Conservation (phyloP, 2,797 vertebrate genomes). For the Phaenicophaeus curvirostris region DNA sequence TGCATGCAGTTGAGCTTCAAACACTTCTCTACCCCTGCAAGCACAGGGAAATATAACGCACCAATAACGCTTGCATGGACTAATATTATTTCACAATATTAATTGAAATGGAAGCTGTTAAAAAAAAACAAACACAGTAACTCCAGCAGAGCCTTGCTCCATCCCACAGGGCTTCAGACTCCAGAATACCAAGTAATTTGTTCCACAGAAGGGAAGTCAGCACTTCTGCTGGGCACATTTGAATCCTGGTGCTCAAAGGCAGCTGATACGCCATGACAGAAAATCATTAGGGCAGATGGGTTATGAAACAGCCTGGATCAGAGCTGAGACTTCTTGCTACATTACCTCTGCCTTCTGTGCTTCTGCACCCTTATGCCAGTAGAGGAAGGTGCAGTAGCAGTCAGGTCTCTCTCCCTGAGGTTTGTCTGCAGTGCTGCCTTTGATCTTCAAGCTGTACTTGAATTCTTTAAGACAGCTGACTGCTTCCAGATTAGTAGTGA, state of each 20-base stretch:
- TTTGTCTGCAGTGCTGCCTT: background rate
- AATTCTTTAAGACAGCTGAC: background rate
- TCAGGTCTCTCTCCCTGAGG: background rate
- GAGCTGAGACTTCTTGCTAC: background rate
- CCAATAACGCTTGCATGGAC: background rate
- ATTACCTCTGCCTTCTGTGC: background rate
- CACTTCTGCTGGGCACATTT: background rate
- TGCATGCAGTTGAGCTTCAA: conserved; percentile 2
- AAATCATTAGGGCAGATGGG: background rate
- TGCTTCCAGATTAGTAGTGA: background rate
- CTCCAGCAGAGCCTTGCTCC: background rate
- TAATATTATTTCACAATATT: background rate
- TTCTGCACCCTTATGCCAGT: background rate
- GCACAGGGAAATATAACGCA: background rate
- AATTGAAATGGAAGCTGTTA: background rate
- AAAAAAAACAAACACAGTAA: background rate
- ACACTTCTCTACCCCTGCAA: background rate
- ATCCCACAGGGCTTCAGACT: background rate
- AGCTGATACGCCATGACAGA: background rate
- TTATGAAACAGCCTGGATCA: background rate
- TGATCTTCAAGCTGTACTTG: background rate
- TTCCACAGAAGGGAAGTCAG: background rate
- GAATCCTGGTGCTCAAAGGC: background rate
- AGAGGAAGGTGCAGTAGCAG: background rate
- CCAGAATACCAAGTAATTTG: rapidly evolving